Base-by-base conservation (phyloP, 2,113 vertebrate genomes). In the Sylvietta virens region DNA sequence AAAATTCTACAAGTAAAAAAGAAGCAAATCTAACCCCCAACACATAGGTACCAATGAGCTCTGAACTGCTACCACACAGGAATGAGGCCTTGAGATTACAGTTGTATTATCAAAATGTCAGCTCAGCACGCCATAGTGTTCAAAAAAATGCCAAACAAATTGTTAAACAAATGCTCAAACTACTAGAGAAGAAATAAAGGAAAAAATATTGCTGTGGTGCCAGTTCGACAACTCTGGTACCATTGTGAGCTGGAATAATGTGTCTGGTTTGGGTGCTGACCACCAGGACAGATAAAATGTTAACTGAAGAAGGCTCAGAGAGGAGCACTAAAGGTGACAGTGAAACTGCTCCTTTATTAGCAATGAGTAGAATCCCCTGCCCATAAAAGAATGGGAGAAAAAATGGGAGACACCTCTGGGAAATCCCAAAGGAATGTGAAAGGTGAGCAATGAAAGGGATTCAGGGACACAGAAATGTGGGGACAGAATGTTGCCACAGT, bases 401-500 rank as follows among this genome's bases (percentile, higher is more conserved):
- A 42, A 42, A 24, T 47, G 9, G 15, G 47, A 61, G 44, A 14
- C 30, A 60, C 42, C 44, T 82, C n/a, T 88, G 44, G 57, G 24
- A 90, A 77, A 28, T 70, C 53, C 12, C 12, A 9, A 66, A 79
- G 51, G 79, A 4, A 3, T 13, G 1, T 24, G 56, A 26, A 60
- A 58, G 19, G 21, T 58, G 67, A 79, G 53, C 40, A 39, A 31
- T 62, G 48, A 80, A 60, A 14, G 53, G 33, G 30, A 15, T 47
- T 61, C 13, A 37, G 64, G 54, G 39, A 10, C 33, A 33, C 22
- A 33, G 26, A 44, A 58, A 22, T 0, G 0, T 42, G 44, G 30
- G 57, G 48, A n/a, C 35, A 14, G 37, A 50, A 42, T 0, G 0
- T 71, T 76, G 62, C 19, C 42, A 35, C 28, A 4, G 37, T 37